Evolutionary conservation across 1,140 invertebrate species (phyloP), one percentile per base, ranked within the genome.

Genomic region (Orius insidiosus): DNA sequence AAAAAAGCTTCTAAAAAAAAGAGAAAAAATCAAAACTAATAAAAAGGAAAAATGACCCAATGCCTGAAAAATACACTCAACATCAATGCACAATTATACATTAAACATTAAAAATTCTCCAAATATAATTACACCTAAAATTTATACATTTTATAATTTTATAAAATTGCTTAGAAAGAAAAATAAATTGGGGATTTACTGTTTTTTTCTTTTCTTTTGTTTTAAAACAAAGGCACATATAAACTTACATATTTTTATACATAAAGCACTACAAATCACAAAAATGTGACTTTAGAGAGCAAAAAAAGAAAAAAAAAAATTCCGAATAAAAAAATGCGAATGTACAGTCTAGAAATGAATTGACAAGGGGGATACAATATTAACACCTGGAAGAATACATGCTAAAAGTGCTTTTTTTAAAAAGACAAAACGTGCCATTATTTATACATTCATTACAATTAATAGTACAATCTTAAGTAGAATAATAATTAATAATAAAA

Each of bases 181-280:
- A 45, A 49, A 24, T 34, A 43, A 31, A 43, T 43, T 32, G 13
- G 39, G 16, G 31, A 48, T 36, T 19, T 19, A 33, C 15, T 35
- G 15, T 49, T 15, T 40, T 40, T 40, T 40, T 18, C 4, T n/a
- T n/a, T n/a, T n/a, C n/a, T n/a, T n/a, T n/a, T n/a, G n/a, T n/a
- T n/a, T 43, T 51, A 34, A 52, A 52, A 52, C 51, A 52, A n/a
- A 52, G 51, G 51, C 51, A 52, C 51, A 52, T 52, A 52, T 41
- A 52, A 52, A 52, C 51, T 52, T 52, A 52, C 51, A 52, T 46
- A 19, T 49, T 42, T 47, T 24, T 24, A 38, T 51, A 52, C 51
- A 52, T 47, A 52, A 24, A 52, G 41, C 47, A 49, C 45, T 49
- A 52, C 46, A 49, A 45, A 45, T 50, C 44, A 49, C 41, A 49